Conservation (phyloP, 2,888 invertebrate species). For the Oscheius sp. region DNA sequence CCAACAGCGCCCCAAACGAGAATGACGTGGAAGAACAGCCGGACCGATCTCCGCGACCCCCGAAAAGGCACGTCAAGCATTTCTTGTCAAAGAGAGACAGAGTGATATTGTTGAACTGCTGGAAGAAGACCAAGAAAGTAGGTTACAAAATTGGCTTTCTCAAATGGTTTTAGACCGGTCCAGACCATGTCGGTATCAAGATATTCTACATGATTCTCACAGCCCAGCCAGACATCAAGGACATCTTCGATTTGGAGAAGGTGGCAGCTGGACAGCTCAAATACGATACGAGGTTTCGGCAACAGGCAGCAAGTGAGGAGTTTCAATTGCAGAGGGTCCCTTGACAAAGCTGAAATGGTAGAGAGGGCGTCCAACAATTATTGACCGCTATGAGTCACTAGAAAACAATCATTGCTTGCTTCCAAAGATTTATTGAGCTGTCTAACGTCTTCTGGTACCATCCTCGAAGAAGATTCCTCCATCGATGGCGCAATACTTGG, state of each 20-base stretch:
- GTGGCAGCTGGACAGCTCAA: constrained; percentile 67
- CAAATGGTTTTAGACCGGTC: constrained; percentile 59
- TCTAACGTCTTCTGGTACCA: constrained; percentile 57
- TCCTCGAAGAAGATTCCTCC: constrained; percentile 72
- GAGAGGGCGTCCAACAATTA: too few relatives aligned
- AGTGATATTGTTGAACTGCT: constrained; percentile 65
- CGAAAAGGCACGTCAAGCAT: constrained; percentile 39
- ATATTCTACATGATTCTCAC: constrained; percentile 70
- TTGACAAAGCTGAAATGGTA: too few relatives aligned
- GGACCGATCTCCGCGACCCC: neutral
- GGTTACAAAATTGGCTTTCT: neutral
- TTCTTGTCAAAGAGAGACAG: constrained; percentile 64
- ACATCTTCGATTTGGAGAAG: constrained; percentile 69
- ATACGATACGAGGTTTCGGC: constrained; percentile 65
- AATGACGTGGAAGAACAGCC: constrained; percentile 6
- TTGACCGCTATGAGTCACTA: too few relatives aligned
- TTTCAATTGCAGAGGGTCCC: neutral
- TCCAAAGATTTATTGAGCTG: neutral
- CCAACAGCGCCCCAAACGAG: constrained; percentile 24
- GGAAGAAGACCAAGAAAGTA: constrained; percentile 65
- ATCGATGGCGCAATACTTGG: constrained; percentile 49
- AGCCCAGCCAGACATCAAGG: constrained; percentile 69
- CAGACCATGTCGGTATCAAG: constrained; percentile 69
- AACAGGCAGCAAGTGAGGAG: constrained; percentile 51
- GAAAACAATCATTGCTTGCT: too few relatives aligned